Evolutionary conservation across 2,113 vertebrate species (phyloP).

Genomic region (Oreotragus oreotragus): DNA sequence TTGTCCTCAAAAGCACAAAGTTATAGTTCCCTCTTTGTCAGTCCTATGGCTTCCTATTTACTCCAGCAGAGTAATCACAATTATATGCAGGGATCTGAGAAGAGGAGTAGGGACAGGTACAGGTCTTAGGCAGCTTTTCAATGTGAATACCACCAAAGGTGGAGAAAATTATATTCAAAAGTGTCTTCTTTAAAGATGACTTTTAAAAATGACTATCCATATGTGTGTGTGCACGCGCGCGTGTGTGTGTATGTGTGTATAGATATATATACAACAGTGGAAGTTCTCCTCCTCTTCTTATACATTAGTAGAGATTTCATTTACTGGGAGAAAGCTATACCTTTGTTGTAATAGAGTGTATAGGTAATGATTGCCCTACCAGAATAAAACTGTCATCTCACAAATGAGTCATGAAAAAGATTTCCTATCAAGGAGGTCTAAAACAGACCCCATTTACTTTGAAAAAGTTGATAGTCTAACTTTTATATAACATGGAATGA

Average conservation of each 20-base stretch:
- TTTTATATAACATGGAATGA: not conserved
- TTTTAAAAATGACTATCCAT: not conserved
- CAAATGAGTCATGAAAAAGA: not conserved
- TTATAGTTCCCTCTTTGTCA: not conserved
- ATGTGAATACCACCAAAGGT: not conserved
- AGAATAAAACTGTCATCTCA: conserved; percentile 22
- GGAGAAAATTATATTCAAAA: not conserved
- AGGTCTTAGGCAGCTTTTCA: not conserved
- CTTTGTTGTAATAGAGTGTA: not conserved
- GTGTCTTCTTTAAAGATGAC: not conserved
- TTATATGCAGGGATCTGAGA: not conserved
- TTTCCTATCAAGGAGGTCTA: not conserved
- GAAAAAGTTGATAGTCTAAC: not conserved
- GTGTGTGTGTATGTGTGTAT: not conserved
- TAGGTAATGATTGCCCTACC: not conserved
- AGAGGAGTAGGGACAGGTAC: not conserved
- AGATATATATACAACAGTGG: not conserved
- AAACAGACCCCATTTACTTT: not conserved
- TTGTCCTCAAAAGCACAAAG: not conserved
- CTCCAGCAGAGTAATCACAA: not conserved
- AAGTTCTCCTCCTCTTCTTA: not conserved
- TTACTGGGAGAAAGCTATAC: not conserved
- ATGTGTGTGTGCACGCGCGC: not conserved
- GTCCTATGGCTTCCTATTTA: not conserved
- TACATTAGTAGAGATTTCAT: not conserved